Conservation (phyloP, 2,888 invertebrate species). For the Napeogenes inachia region DNA sequence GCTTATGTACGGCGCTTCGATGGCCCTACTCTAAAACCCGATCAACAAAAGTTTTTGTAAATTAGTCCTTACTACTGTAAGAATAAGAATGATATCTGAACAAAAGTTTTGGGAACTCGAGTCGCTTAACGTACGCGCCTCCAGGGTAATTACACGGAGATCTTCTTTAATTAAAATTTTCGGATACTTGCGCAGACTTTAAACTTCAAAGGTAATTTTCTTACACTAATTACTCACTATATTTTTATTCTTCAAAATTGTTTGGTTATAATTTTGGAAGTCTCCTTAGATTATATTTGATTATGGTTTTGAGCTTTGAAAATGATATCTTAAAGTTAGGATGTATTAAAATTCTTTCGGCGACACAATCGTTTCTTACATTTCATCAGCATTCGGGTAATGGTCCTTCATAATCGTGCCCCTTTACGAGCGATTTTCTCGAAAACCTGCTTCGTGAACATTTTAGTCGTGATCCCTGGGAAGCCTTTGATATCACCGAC, state of each 20-base stretch:
- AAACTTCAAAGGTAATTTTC: slow-evolving; percentile 30
- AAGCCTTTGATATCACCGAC: slow-evolving; percentile 65
- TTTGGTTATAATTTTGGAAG: slow-evolving; percentile 12
- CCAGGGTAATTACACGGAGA: slow-evolving; percentile 32
- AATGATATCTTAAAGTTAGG: background rate
- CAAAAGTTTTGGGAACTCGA: background rate
- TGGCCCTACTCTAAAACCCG: slow-evolving; percentile 6
- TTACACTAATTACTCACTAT: slow-evolving; percentile 24
- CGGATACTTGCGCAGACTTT: slow-evolving; percentile 29
- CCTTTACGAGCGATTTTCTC: slow-evolving; percentile 57
- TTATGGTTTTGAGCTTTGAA: background rate
- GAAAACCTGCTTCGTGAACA: slow-evolving; percentile 61
- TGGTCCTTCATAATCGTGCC: slow-evolving; percentile 61
- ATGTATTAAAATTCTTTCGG: slow-evolving; percentile 14
- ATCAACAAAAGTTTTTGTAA: background rate
- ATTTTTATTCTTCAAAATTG: slow-evolving; percentile 23
- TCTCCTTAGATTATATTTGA: slow-evolving; percentile 10
- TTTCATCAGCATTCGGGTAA: slow-evolving; percentile 36
- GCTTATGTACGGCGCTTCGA: slow-evolving; percentile 25
- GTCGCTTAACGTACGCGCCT: slow-evolving; percentile 26
- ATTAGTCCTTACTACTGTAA: background rate
- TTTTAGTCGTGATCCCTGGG: slow-evolving; percentile 60
- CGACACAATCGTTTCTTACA: slow-evolving; percentile 34
- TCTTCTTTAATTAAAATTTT: slow-evolving; percentile 36
- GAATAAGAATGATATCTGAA: slow-evolving; percentile 15